Conservation (phyloP, 2,113 vertebrate species). For the Dermatemys mawii region DNA sequence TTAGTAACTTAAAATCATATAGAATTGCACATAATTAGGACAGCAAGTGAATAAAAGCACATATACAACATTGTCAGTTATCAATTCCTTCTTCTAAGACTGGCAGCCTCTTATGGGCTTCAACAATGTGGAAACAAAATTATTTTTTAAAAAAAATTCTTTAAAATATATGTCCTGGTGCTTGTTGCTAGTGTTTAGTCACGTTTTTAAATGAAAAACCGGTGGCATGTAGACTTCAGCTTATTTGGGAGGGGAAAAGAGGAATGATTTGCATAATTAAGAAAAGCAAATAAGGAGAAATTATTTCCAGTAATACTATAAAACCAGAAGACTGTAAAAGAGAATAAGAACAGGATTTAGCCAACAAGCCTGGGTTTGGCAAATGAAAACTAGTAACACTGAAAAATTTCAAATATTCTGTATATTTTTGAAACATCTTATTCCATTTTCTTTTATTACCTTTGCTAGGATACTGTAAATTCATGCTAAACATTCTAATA, state of each 20-base stretch:
- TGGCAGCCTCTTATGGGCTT: not conserved
- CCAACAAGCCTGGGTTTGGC: constrained; percentile 25
- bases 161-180: not conserved
- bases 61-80: not conserved
- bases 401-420: constrained; percentile 58
- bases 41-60: no score
- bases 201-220: not conserved
- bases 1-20: not conserved
- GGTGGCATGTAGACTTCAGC: not conserved
- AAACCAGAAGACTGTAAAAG: constrained; percentile 41
- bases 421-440: constrained; percentile 56
- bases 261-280: not conserved
- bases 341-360: constrained; percentile 18
- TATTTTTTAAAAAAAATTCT: not conserved
- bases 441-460: constrained; percentile 52
- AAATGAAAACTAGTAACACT: constrained; percentile 41
- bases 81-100: not conserved
- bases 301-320: constrained; percentile 34
- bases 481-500: constrained; percentile 39
- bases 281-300: constrained; percentile 18
- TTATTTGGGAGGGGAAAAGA: constrained; percentile 1
- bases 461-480: constrained; percentile 13
- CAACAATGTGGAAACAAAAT: not conserved
- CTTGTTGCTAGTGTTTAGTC: not conserved
- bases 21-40: not conserved